phyloP scores from a whole-genome alignment of 2,113 vertebrate genomes.

The Grus americana region DNA sequence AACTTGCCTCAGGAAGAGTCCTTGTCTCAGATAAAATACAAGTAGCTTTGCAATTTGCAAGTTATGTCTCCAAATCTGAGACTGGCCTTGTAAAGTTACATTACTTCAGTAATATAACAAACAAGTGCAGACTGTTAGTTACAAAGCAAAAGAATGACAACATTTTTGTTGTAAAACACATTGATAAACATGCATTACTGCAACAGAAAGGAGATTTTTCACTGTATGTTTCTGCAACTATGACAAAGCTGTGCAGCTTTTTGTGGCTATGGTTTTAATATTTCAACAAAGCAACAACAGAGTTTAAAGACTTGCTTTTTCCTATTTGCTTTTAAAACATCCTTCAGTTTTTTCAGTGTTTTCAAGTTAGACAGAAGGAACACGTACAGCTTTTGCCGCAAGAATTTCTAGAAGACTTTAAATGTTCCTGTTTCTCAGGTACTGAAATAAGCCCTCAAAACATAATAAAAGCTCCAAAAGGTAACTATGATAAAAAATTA shows the following conservation, averaged over 20 bases:
- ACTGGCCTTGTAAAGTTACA: constrained; percentile 11
- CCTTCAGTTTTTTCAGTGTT: background rate
- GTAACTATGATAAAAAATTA: background rate
- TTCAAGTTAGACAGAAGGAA: background rate
- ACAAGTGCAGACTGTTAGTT: background rate
- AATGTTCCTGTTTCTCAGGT: background rate
- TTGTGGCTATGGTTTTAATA: background rate
- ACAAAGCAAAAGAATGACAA: background rate
- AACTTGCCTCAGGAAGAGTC: background rate
- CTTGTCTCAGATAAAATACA: background rate
- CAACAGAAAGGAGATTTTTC: constrained; percentile 14
- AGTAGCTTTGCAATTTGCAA: background rate
- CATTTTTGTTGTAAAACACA: background rate
- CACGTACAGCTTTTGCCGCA: background rate
- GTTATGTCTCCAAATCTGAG: background rate
- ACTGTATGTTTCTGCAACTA: background rate
- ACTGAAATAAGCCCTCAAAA: background rate
- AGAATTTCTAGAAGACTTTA: background rate
- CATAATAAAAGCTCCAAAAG: background rate
- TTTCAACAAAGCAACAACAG: background rate
- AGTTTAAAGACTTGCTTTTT: background rate
- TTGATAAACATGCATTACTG: constrained; percentile 4
- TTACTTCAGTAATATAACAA: background rate
- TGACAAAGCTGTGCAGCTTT: background rate
- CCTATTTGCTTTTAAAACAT: constrained; percentile 7